Base-by-base conservation (phyloP, 2,888 invertebrate genomes). In the Drosophila nr. perissopoda region DNA sequence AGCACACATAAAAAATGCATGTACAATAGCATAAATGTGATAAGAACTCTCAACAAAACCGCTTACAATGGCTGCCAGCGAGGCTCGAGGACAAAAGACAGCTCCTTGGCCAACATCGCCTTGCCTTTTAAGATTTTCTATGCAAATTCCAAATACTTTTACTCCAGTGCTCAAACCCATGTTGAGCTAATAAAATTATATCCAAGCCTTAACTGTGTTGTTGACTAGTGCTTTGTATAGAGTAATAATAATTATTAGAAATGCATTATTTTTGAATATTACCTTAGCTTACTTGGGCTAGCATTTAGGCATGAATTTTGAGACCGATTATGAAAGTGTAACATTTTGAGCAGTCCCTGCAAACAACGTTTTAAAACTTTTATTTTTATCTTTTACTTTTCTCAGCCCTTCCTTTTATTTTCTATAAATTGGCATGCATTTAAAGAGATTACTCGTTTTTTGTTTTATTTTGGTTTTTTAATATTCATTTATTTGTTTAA, bases 21-120 rank as follows among this genome's bases (percentile, higher is more conserved):
- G 73, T 69, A 84, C 82, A 89, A 83, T 84, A 66, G 82, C 87
- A 75, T 72, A 81, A 89, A 81, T 81, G 87, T 83, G 85, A 82
- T 79, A 83, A 76, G 83, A 85, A 62, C 66, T 66, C 71, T 66
- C 71, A 73, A 67, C 67, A 64, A 45, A 77, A 79, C 62, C 54
- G 73, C 57, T 66, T 48, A 64, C 45, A 65, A 54, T 67, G 64
- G 36, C 40, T 62, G 61, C 48, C 48, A 51, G 51, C 40, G 48
- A 33, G 63, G 45, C 54, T 54, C 63, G 58, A 67, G 64, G 36
- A 42, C 11, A 27, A 38, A 27, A n/a, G 38, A 8, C 34, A 38
- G 45, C 59, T 52, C 11, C 52, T 57, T 57, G 29, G 21, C 21
- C 27, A 48, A 4, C 42, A 67, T 52, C 42, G 48, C 49, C n/a